phyloP scores from a whole-genome alignment of 2,888 invertebrate species.

The Emmelina monodactyla region DNA sequence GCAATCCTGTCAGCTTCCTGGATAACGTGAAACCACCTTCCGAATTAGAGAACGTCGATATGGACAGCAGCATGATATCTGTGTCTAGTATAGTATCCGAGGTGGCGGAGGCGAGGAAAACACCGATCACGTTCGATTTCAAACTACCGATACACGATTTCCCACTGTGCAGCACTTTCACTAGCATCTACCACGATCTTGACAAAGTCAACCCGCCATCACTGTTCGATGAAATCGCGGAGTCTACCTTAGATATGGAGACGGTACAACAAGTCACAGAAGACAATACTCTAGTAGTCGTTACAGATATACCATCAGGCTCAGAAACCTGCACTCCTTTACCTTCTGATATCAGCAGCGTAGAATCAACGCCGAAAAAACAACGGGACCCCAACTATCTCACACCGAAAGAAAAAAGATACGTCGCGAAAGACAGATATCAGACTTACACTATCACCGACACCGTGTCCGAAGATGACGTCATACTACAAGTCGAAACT shows the following conservation, averaged over 20 bases:
- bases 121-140: slow-evolving; percentile 63
- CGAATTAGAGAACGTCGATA: slow-evolving; percentile 79
- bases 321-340: slow-evolving; percentile 68
- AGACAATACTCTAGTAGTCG: slow-evolving; percentile 66
- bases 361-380: slow-evolving; percentile 78
- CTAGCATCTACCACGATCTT: slow-evolving; percentile 63
- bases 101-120: slow-evolving; percentile 67
- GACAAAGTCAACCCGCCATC: slow-evolving; percentile 78
- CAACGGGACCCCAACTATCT: slow-evolving; percentile 54
- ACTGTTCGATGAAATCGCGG: slow-evolving; percentile 72
- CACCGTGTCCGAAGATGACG: slow-evolving; percentile 32
- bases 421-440: slow-evolving; percentile 78
- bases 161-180: slow-evolving; percentile 43
- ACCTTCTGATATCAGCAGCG: slow-evolving; percentile 76
- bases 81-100: slow-evolving; percentile 86
- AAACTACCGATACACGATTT: slow-evolving; percentile 64
- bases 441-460: slow-evolving; percentile 84
- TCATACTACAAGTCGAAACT: slow-evolving; percentile 30
- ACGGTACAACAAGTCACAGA: slow-evolving; percentile 44
- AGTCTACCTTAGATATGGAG: background rate
- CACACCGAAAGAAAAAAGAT: slow-evolving; percentile 81
- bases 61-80: slow-evolving; percentile 84
- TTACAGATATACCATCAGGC: slow-evolving; percentile 63
- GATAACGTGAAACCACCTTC: slow-evolving; percentile 87
- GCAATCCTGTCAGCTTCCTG: slow-evolving; percentile 69